A percentile compares a stretch with the other conserved stretches of the same genome.
Evolutionary conservation across 2,888 invertebrate genomes (phyloP).

Genomic region (Cataglyphis rosenhaueri): DNA sequence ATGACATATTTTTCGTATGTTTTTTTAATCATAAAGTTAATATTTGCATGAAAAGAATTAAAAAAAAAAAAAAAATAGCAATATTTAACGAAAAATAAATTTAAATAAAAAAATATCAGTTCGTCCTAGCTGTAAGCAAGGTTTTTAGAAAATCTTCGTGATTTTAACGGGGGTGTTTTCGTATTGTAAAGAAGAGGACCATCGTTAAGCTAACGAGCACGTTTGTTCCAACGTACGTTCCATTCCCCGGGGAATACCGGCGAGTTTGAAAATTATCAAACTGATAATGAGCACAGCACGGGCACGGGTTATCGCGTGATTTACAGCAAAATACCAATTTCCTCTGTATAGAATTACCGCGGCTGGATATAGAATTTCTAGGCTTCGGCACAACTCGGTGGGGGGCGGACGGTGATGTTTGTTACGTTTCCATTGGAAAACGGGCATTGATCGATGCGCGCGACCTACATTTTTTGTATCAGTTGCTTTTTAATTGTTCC

Average conservation of each 20-base stretch:
- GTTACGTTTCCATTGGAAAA: slow-evolving; percentile 44
- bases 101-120: not conserved
- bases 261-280: slow-evolving; percentile 70
- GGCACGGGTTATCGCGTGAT: slow-evolving; percentile 55
- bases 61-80: too few species aligned
- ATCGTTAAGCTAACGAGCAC: slow-evolving; percentile 43
- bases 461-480: slow-evolving; percentile 55
- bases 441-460: slow-evolving; percentile 43
- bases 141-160: slow-evolving; percentile 20
- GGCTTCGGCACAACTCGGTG: slow-evolving; percentile 21
- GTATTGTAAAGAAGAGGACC: slow-evolving; percentile 24
- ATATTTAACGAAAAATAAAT: not conserved
- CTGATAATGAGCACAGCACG: slow-evolving; percentile 64
- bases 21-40: not conserved
- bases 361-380: slow-evolving; percentile 43
- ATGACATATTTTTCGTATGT: not conserved
- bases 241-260: slow-evolving; percentile 44
- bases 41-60: not conserved
- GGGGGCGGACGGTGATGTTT: slow-evolving; percentile 36
- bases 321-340: slow-evolving; percentile 68
- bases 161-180: not conserved
- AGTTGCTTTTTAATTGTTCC: slow-evolving; percentile 53
- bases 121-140: not conserved
- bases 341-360: slow-evolving; percentile 63
- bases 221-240: slow-evolving; percentile 48